Conservation (phyloP, 2,888 invertebrate species). For the Lycia hirtaria region DNA sequence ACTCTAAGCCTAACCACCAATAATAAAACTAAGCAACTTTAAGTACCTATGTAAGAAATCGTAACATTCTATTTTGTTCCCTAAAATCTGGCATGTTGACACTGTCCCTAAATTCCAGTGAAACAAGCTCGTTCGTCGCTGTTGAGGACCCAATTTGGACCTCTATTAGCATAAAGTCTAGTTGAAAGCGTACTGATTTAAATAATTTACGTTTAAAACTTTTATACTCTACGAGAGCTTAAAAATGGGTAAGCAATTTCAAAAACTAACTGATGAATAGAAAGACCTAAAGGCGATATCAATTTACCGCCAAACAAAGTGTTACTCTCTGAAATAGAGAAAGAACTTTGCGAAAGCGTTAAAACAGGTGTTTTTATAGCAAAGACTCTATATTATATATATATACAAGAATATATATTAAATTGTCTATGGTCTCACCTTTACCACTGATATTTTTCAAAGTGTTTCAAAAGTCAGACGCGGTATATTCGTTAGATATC, state of each 20-base stretch:
- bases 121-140: constrained; percentile 17
- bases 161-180: constrained; percentile 24
- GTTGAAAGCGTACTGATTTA: constrained; percentile 16
- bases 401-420: no score
- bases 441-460: no score
- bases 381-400: no score
- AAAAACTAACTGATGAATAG: neutral
- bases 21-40: neutral
- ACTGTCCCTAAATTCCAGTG: constrained; percentile 24
- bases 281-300: no score
- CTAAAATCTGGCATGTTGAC: constrained; percentile 28
- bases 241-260: neutral
- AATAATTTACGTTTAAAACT: constrained; percentile 10
- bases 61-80: constrained; percentile 14
- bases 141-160: constrained; percentile 22
- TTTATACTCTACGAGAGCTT: neutral
- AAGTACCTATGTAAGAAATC: constrained; percentile 6
- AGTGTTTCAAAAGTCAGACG: no score
- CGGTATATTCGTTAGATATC: no score
- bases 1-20: no score
- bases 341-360: no score
- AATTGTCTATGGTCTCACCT: no score
- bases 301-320: no score
- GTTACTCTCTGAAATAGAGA: no score
- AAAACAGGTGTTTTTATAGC: no score